Conservation (phyloP, 2,888 invertebrate species). For the Barypeithes pellucidus region DNA sequence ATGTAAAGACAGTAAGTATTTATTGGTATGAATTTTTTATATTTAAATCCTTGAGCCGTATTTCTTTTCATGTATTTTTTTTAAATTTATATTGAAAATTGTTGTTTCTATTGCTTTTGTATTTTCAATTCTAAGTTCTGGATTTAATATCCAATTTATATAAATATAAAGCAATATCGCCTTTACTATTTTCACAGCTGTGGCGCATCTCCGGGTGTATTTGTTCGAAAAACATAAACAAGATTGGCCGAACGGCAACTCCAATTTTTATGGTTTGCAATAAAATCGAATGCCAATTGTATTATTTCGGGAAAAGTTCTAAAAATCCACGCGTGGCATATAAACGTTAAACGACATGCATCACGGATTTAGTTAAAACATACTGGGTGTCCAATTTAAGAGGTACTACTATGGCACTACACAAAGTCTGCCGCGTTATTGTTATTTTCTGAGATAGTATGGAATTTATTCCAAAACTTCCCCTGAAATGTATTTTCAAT, state of each 20-base stretch:
- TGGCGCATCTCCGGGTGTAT: constrained; percentile 6
- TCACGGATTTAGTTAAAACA: no score
- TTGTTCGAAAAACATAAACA: constrained; percentile 7
- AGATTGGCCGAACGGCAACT: not conserved
- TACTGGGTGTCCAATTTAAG: no score
- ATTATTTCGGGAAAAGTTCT: constrained; percentile 3
- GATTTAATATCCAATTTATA: not conserved
- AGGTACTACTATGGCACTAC: no score
- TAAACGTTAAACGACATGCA: no score
- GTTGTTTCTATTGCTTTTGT: not conserved
- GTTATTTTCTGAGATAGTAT: no score
- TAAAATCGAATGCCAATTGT: constrained; percentile 10
- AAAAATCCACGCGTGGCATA: no score
- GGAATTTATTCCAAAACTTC: no score
- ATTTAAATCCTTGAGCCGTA: not conserved
- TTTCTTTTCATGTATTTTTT: not conserved
- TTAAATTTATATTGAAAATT: no score
- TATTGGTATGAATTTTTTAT: not conserved
- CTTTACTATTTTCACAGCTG: constrained; percentile 16
- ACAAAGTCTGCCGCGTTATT: no score
- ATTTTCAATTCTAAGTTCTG: not conserved
- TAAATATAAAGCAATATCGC: constrained; percentile 3
- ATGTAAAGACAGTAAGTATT: no score
- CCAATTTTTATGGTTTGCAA: not conserved
- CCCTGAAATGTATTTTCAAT: no score